A percentile compares a stretch with the other conserved stretches of the same genome.
These are phyloP conservation scores for Agonopterix heracliana DNA, from an alignment of 2,888 invertebrate species.

Conservation along the genomic window DNA sequence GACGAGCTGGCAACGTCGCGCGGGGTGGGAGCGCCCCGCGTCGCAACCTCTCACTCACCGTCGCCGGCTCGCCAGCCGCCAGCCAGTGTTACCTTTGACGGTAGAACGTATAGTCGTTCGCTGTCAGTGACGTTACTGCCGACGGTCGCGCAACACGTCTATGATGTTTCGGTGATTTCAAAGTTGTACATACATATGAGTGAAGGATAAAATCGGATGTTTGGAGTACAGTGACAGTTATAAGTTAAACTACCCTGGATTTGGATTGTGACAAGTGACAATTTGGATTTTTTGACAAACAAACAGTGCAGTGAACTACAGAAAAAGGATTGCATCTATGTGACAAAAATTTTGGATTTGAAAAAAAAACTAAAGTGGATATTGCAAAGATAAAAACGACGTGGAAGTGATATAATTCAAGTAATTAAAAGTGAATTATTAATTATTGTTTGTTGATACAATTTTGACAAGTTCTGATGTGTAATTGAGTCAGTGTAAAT, in stretches of 20 bases:
- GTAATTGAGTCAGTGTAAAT: not conserved
- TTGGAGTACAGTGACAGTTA: conserved; percentile 83
- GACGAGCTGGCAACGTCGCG: conserved; percentile 74
- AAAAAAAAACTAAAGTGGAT: conserved; percentile 16
- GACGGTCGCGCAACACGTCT: conserved; percentile 74
- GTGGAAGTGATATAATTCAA: conserved; percentile 38
- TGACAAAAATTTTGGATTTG: conserved; percentile 35
- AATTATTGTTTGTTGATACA: conserved; percentile 28
- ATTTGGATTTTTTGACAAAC: conserved; percentile 46
- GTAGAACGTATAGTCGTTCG: conserved; percentile 70
- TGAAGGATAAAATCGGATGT: conserved; percentile 72
- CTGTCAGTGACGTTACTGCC: conserved; percentile 72
- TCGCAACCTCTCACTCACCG: conserved; percentile 78
- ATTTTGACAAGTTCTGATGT: conserved; percentile 24
- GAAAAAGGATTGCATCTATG: conserved; percentile 58
- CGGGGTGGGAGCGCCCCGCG: conserved; percentile 72
- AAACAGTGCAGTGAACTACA: conserved; percentile 64
- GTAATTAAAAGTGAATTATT: conserved; percentile 50
- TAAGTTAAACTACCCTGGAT: conserved; percentile 57
- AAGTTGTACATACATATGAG: conserved; percentile 69
- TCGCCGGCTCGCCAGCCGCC: conserved; percentile 68
- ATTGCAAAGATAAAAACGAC: conserved; percentile 32
- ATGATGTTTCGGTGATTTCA: conserved; percentile 71
- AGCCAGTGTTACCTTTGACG: conserved; percentile 80
- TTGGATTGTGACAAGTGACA: conserved; percentile 67